Evolutionary conservation across 1,140 invertebrate species (phyloP), one percentile per base, ranked within the genome.

Genomic region (Drosophila nebulosa): DNA sequence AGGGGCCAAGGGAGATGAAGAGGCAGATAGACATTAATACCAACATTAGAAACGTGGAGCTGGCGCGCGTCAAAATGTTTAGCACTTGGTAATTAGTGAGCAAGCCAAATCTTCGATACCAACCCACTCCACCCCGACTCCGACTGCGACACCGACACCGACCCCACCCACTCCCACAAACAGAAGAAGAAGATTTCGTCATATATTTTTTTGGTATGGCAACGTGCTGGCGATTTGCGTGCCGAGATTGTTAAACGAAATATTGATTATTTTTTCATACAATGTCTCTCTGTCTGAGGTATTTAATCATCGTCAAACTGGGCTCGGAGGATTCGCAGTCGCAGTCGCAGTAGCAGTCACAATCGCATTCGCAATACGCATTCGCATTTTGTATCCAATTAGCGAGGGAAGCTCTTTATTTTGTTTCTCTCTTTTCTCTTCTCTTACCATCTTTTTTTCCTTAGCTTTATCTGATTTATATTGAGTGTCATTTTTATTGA

Each of bases 21-120:
- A n/a, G n/a, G n/a, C n/a, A 12, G 7, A 10, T 18, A 14, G 27
- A 22, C 52, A 72, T 68, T 76, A 68, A 67, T 74, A 61, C 30
- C 27, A 46, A 57, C 39, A 57, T 72, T 63, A 68, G 58, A 51
- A 21, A 26, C 51, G 52, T 51, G 36, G 36, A 68, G 55, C 24
- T n/a, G n/a, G 39, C 52, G 64, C 51, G 65, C 75, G 79, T 76
- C 64, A 84, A 78, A 81, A 69, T 76, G 52, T 65, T 79, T 70
- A 79, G 75, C 80, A 76, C 72, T 73, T 66, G 80, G 72, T 76
- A 79, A 84, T 83, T 83, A 84, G 72, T 69, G 64, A 61, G 56
- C 57, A 57, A 27, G 18, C 21, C 24, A 53, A 12, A 24, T 16
- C 52, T n/a, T n/a, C n/a, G n/a, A n/a, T n/a, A n/a, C 24, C 39